phyloP scores from a whole-genome alignment of 2,888 invertebrate species.

The Netelia virgata region DNA sequence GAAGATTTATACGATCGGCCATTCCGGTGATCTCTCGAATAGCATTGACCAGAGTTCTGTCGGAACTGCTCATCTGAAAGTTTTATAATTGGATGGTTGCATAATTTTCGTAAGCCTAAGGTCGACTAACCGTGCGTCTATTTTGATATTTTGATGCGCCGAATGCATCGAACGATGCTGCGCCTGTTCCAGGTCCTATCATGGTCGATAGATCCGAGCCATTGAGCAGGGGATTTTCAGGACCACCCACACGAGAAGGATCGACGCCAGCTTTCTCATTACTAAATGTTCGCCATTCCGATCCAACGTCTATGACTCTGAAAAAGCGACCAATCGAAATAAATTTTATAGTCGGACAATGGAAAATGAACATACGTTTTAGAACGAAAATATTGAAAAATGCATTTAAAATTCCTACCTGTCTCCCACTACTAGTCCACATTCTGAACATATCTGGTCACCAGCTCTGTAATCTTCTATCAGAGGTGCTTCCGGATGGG shows the following conservation, averaged over 20 bases:
- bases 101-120: neutral
- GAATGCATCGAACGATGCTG: constrained; percentile 95
- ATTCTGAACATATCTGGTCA: constrained; percentile 99
- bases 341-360: neutral
- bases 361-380: neutral
- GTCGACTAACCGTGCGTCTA: constrained; percentile 86
- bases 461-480: constrained; percentile 99
- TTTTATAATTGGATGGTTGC: constrained; percentile 72
- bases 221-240: constrained; percentile 98
- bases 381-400: constrained; percentile 13
- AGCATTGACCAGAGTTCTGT: constrained; percentile 97
- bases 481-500: constrained; percentile 97
- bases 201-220: constrained; percentile 99
- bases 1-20: constrained; percentile 99
- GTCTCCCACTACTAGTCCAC: constrained; percentile 99
- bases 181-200: constrained; percentile 90
- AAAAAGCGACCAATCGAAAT: neutral
- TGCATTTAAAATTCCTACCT: constrained; percentile 87
- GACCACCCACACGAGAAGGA: constrained; percentile 99
- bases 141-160: constrained; percentile 90
- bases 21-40: constrained; percentile 98
- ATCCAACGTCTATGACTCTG: constrained; percentile 99
- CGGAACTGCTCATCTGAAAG: constrained; percentile 96
- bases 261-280: constrained; percentile 99
- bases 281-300: constrained; percentile 99